A percentile compares a stretch with the other conserved stretches of the same genome.
Evolutionary conservation across 2,797 vertebrate species (phyloP).

Genomic region (Cuniculus paca): DNA sequence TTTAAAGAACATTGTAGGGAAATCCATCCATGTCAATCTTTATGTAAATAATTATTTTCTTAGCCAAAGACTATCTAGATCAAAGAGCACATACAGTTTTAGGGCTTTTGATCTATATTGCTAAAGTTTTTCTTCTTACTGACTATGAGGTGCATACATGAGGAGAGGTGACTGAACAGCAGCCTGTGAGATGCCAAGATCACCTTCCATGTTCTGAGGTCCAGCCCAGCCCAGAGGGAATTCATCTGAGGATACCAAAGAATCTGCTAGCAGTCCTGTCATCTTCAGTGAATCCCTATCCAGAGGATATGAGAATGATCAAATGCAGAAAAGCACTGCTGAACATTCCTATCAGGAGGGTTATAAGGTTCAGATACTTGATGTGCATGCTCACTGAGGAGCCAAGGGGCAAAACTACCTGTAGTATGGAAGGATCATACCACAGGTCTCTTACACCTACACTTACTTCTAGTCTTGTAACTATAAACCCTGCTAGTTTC

Average conservation of each 20-base stretch:
- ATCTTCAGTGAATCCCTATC: not conserved
- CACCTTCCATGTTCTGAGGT: not conserved
- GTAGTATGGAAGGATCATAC: not conserved
- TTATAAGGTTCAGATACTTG: not conserved
- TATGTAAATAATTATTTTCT: slow-evolving; percentile 24
- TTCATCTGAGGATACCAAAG: not conserved
- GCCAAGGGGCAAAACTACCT: not conserved
- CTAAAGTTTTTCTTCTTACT: slow-evolving; percentile 27
- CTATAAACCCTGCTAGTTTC: not conserved
- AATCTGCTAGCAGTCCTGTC: not conserved
- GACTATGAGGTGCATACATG: not conserved
- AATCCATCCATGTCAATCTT: not conserved
- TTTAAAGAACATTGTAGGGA: slow-evolving; percentile 25
- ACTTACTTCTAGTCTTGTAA: not conserved
- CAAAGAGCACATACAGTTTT: not conserved
- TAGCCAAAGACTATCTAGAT: slow-evolving; percentile 45
- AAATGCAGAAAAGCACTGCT: not conserved
- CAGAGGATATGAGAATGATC: not conserved
- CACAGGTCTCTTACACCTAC: not conserved
- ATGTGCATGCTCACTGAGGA: not conserved
- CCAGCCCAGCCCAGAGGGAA: not conserved
- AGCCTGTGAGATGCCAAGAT: not conserved
- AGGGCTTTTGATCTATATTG: slow-evolving; percentile 4
- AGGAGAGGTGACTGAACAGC: slow-evolving; percentile 25
- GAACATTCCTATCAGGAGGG: not conserved